These are phyloP conservation scores for Diachrysia chrysitis DNA, from an alignment of 2,888 invertebrate species.

Conservation along the genomic window DNA sequence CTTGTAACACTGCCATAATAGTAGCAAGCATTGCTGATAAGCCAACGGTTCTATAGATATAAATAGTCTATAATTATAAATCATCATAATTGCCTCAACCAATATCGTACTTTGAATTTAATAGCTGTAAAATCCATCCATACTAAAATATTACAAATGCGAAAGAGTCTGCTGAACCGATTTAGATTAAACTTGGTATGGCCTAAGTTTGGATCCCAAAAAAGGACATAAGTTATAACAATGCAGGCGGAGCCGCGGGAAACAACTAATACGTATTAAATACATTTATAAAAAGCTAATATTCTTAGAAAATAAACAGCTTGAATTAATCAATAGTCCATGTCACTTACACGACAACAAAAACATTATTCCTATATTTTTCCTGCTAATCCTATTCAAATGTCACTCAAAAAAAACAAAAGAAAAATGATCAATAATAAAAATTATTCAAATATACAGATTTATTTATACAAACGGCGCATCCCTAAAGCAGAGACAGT, in stretches of 20 bases:
- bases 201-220: too few species aligned
- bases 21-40: background rate
- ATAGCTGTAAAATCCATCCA: too few species aligned
- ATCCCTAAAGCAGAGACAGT: slow-evolving; percentile 59
- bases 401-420: background rate
- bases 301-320: background rate
- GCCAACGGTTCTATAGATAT: background rate
- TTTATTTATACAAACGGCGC: too few species aligned
- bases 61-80: background rate
- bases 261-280: too few species aligned
- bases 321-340: background rate
- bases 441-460: too few species aligned
- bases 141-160: too few species aligned
- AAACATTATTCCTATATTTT: background rate
- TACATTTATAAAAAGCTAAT: background rate
- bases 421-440: background rate
- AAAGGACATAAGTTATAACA: too few species aligned
- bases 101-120: too few species aligned
- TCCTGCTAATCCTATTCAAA: background rate
- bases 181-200: too few species aligned
- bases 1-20: background rate
- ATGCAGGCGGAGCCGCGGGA: too few species aligned
- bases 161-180: too few species aligned
- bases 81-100: background rate
- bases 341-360: background rate